A percentile compares a stretch with the other conserved stretches of the same genome.
phyloP scores from a whole-genome alignment of 2,888 invertebrate genomes.

The Dysmachus trigonus region DNA sequence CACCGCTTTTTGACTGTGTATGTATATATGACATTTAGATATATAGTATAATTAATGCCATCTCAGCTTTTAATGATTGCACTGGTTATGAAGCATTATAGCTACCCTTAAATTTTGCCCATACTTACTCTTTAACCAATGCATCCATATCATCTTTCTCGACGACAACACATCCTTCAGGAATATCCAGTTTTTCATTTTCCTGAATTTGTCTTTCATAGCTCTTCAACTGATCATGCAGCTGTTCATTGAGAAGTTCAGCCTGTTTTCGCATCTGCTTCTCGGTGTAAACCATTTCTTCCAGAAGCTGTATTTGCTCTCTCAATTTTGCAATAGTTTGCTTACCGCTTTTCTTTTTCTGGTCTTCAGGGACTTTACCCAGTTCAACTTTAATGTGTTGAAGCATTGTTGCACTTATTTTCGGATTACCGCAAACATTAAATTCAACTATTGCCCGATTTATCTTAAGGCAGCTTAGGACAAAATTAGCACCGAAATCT shows the following conservation, averaged over 20 bases:
- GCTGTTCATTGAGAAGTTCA: constrained; percentile 70
- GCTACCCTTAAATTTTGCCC: background rate
- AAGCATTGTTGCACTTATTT: constrained; percentile 66
- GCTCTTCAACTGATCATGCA: constrained; percentile 70
- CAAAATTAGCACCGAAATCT: constrained; percentile 68
- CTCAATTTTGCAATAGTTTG: constrained; percentile 56
- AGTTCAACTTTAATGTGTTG: constrained; percentile 66
- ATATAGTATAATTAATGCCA: too few species aligned
- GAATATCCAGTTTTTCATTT: constrained; percentile 49
- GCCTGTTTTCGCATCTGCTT: constrained; percentile 71
- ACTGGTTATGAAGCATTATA: too few species aligned
- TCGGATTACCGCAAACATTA: constrained; percentile 73
- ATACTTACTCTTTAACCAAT: constrained; percentile 57
- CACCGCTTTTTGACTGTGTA: too few species aligned
- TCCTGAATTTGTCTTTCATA: constrained; percentile 54
- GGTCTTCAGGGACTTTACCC: constrained; percentile 55
- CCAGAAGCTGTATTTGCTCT: constrained; percentile 63
- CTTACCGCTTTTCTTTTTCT: constrained; percentile 52
- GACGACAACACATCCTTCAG: constrained; percentile 57
- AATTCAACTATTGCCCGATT: constrained; percentile 75
- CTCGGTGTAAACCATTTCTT: constrained; percentile 71
- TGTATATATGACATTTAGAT: too few species aligned
- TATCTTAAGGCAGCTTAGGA: constrained; percentile 70
- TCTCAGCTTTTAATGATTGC: too few species aligned
- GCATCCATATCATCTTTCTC: constrained; percentile 56